Base-by-base conservation (phyloP, 2,797 vertebrate genomes). In the Onychomys torridus region DNA sequence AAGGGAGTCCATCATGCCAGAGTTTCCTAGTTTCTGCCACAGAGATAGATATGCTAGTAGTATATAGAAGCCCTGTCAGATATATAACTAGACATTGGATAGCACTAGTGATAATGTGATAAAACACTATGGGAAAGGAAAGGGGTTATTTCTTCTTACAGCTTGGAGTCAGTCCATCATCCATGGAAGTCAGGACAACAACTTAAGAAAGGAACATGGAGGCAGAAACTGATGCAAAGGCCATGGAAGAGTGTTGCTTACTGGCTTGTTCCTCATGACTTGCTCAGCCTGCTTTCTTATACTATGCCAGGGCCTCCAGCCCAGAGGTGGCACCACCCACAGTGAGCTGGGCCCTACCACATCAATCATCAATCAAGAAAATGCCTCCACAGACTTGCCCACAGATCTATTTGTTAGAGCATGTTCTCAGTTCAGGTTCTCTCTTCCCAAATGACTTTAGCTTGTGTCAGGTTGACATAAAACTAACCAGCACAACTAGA, bases 21-120 rank as follows among this genome's bases (percentile, higher is more conserved):
- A 75, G 11, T 85, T 95, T 93, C 93, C 76, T 83, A 89, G 43
- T 88, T 78, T 59, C 57, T 96, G 65, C 29, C 29, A 37, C 52
- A 55, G 87, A 93, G 34, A 71, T 46, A 91, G 37, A 59, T 61
- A 81, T 89, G 19, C 6, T 49, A 83, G 59, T 4, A 93, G 46
- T 57, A 75, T n/a, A 46, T 9, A 40, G 52, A 85, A 78, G 11
- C 1, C 16, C n/a, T 93, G 40, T 55, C 95, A 5, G 25, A 55
- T 90, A 3, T 61, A 49, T 71, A 86, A 69, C 3, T 40, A 83
- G n/a, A 6, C 57, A 79, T 91, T 61, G 71, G 55, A 55, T 77
- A 94, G 29, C 32, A n/a, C 21, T 55, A 34, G 27, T 65, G 59
- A 11, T 46, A 23, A 29, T 34, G 82, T 46, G 27, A 46, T 43